Evolutionary conservation across 2,113 vertebrate species (phyloP).

Genomic region (Myrmecophaga tridactyla): DNA sequence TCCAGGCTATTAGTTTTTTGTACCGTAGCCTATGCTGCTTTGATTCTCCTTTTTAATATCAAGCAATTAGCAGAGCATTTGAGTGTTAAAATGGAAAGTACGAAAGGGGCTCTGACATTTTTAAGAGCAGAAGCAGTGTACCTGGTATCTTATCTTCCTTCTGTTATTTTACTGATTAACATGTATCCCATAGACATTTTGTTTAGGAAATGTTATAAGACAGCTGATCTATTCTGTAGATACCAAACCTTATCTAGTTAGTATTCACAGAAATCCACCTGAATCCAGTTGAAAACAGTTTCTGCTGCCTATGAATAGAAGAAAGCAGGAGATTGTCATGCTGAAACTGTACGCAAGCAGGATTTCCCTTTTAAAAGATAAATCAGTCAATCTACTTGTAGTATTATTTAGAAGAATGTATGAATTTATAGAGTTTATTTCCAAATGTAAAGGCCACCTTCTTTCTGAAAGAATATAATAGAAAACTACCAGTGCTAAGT

Average conservation of each 20-base stretch:
- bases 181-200: not conserved
- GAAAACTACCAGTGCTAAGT: not conserved
- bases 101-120: not conserved
- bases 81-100: conserved; percentile 11
- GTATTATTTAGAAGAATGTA: not conserved
- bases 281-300: not conserved
- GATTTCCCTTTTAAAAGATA: not conserved
- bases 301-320: not conserved
- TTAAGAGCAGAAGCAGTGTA: conserved; percentile 6
- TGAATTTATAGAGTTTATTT: conserved; percentile 7
- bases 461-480: not conserved
- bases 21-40: not conserved
- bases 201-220: not conserved
- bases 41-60: conserved; percentile 13
- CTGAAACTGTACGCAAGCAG: not conserved
- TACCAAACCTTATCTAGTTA: not conserved
- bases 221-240: not conserved
- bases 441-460: not conserved
- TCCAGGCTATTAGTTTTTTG: not conserved
- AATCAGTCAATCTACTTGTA: not conserved
- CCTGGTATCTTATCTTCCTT: not conserved
- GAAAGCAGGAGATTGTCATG: not conserved
- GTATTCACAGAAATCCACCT: not conserved
- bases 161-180: not conserved
- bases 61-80: not conserved